phyloP scores from a whole-genome alignment of 2,113 vertebrate species.

The Alosa alosa region DNA sequence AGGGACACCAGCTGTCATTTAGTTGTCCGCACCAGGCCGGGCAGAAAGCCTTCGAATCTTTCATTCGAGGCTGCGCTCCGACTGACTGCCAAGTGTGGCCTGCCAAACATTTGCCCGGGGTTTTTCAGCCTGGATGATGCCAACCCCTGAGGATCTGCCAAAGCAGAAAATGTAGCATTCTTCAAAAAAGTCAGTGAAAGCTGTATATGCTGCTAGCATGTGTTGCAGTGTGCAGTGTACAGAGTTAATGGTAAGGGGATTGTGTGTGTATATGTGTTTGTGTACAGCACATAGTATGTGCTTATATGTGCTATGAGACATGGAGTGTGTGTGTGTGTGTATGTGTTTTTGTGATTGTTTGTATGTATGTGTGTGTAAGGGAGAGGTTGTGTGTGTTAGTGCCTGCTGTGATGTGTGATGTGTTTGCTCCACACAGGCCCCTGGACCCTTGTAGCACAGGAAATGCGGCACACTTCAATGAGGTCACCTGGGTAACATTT shows the following conservation, averaged over 20 bases:
- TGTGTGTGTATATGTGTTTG: neutral
- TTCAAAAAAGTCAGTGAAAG: neutral
- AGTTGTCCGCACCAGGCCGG: neutral
- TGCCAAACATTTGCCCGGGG: conserved; percentile 15
- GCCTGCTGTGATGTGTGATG: neutral
- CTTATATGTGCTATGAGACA: neutral
- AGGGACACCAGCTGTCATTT: conserved; percentile 17
- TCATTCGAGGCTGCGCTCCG: neutral
- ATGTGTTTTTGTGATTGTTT: neutral
- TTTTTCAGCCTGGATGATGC: neutral
- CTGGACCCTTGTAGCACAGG: neutral
- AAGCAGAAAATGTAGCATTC: conserved; percentile 7
- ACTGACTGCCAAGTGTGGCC: neutral
- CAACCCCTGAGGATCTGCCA: neutral
- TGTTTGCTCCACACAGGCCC: neutral
- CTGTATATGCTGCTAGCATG: neutral
- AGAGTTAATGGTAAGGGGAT: neutral
- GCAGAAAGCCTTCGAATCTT: neutral
- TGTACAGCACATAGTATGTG: neutral
- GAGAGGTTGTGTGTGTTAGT: neutral
- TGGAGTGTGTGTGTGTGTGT: neutral
- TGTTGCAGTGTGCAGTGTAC: neutral
- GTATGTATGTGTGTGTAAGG: neutral
- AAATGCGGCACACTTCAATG: conserved; percentile 15
- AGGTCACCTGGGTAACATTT: conserved; percentile 4